Base-by-base conservation (phyloP, 1,140 invertebrate genomes). In the Steinernema khuongi region DNA sequence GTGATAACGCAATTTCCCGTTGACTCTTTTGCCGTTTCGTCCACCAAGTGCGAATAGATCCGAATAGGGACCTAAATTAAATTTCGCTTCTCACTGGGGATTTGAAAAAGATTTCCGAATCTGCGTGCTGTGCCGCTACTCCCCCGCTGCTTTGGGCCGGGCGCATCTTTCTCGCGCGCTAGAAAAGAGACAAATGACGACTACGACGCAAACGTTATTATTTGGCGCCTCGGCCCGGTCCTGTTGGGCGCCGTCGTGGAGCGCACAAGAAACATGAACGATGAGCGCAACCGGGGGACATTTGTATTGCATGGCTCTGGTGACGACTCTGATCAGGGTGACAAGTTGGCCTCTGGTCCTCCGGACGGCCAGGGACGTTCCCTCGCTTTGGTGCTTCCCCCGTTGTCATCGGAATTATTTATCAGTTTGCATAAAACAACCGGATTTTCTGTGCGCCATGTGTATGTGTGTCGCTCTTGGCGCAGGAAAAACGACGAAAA, bases 101-200 rank as follows among this genome's bases (percentile, higher is more conserved):
- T 60, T 60, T 60, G 50, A 60, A 60, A 60, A 60, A 60, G 50
- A 60, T 60, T 60, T 60, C 50, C 50, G 50, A 60, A 60, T 60
- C 50, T 60, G 50, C 26, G 50, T 22, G 50, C 36, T 7, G 14
- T 60, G 50, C 50, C 22, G 14, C 26, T 22, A 60, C 19, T n/a
- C n/a, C 7, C n/a, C n/a, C 36, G 36, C 36, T 41, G 7, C 36
- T 41, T 41, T 41, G 36, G 36, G 36, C 7, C n/a, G 50, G 4
- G 50, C 50, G 50, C 50, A 60, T 17, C 11, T 14, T 26, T 14
- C 19, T 14, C 50, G 50, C 50, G 50, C 11, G 50, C 50, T n/a
- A 60, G 50, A 60, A 60, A 60, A 60, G 50, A 60, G 50, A 60
- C 50, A 60, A 60, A 60, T 60, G 50, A 60, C 50, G 36, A 41